A percentile compares a stretch with the other conserved stretches of the same genome.
These are phyloP conservation scores for Pygocentrus nattereri DNA, from an alignment of 2,797 vertebrate genomes.

Conservation along the genomic window DNA sequence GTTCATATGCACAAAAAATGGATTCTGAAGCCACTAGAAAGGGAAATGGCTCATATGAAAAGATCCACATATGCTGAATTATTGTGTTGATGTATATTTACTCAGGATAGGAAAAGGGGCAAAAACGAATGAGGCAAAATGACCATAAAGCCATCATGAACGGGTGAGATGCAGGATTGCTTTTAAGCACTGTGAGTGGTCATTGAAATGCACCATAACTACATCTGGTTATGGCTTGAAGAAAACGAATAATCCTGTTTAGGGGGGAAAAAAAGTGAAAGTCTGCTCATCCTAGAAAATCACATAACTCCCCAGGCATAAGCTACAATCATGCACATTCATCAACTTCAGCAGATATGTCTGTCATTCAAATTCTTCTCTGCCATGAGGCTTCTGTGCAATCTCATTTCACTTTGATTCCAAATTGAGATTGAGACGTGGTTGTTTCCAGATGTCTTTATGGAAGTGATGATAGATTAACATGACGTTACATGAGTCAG, in stretches of 20 bases:
- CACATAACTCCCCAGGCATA: background rate
- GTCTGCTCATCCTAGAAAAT: background rate
- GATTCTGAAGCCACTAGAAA: background rate
- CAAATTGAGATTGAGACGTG: background rate
- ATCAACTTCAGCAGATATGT: constrained; percentile 9
- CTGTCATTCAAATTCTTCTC: background rate
- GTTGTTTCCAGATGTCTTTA: constrained; percentile 1
- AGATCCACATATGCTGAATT: background rate
- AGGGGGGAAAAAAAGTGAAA: background rate
- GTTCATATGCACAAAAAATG: background rate
- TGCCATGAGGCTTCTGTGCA: background rate
- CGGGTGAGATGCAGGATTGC: background rate
- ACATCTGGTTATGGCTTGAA: background rate
- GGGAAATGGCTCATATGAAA: background rate
- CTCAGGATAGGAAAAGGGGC: background rate
- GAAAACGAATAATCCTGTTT: background rate
- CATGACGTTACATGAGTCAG: constrained; percentile 19
- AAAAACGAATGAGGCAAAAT: background rate
- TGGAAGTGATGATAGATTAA: constrained; percentile 14
- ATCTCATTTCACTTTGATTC: constrained; percentile 14
- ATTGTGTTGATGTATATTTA: background rate
- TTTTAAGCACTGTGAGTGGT: constrained; percentile 10
- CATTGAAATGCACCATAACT: background rate
- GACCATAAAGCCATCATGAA: background rate
- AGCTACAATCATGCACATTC: background rate